Evolutionary conservation across 1,140 invertebrate species (phyloP).

Genomic region (Rhagoletis pomonella): DNA sequence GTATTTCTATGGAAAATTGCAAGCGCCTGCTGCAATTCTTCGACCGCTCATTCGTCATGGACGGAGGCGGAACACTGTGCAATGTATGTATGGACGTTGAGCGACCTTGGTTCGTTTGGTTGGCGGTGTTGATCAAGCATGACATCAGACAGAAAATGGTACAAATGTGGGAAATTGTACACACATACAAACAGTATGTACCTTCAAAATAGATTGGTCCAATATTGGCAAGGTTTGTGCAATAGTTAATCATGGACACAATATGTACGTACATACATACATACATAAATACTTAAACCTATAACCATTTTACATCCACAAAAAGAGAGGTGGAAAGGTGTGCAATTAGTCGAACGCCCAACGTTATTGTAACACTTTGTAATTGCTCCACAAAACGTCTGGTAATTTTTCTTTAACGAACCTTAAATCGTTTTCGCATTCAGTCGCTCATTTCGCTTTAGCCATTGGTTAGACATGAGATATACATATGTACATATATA

Average conservation of each 20-base stretch:
- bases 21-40: neutral
- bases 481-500: neutral
- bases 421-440: constrained; percentile 55
- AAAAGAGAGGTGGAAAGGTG: constrained; percentile 43
- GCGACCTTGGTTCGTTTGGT: constrained; percentile 8
- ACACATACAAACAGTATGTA: neutral
- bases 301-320: neutral
- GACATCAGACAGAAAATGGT: constrained; percentile 5
- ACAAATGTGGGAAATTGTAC: neutral
- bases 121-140: constrained; percentile 20
- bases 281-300: neutral
- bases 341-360: constrained; percentile 54
- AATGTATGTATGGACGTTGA: neutral
- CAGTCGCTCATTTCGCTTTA: neutral
- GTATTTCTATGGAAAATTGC: constrained; percentile 22
- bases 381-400: constrained; percentile 53
- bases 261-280: neutral
- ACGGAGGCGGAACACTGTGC: neutral
- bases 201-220: neutral
- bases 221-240: constrained; percentile 1
- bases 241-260: constrained; percentile 24
- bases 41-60: neutral
- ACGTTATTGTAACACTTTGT: constrained; percentile 50
- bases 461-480: neutral
- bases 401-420: constrained; percentile 55